Conservation (phyloP, 2,113 vertebrate species). For the Raja brachyura region DNA sequence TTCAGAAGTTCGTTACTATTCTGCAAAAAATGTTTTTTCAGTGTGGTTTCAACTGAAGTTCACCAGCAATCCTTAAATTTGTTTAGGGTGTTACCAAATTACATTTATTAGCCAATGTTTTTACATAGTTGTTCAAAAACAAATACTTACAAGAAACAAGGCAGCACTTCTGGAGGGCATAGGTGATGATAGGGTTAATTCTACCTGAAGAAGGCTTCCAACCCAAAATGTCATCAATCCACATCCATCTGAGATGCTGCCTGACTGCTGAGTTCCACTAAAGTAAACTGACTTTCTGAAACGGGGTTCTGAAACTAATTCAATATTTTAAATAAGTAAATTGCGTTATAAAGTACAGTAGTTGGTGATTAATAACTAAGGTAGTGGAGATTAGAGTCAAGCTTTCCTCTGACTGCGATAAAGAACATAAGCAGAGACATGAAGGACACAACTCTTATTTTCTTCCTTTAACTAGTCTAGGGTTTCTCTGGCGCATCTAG, state of each 20-base stretch:
- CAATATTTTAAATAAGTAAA: background rate
- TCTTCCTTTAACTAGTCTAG: too few species aligned
- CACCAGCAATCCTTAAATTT: background rate
- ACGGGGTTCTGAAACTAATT: background rate
- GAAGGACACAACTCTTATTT: background rate
- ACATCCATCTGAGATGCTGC: too few species aligned
- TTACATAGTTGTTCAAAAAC: background rate
- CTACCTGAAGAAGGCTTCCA: too few species aligned
- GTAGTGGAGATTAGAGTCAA: background rate
- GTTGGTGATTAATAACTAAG: background rate
- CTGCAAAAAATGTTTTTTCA: background rate
- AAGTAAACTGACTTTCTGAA: too few species aligned
- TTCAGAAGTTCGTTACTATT: background rate
- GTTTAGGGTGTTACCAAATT: background rate
- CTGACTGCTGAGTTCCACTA: too few species aligned
- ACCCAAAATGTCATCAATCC: too few species aligned
- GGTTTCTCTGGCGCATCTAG: background rate
- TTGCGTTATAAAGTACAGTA: background rate
- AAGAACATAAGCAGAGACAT: background rate
- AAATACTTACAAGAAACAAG: background rate
- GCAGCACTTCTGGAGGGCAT: too few species aligned
- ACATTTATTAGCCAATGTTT: background rate
- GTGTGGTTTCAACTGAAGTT: background rate
- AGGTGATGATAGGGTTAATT: too few species aligned
- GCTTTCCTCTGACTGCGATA: background rate